Evolutionary conservation across 2,113 vertebrate species (phyloP).

Genomic region (Glaucomys volans): DNA sequence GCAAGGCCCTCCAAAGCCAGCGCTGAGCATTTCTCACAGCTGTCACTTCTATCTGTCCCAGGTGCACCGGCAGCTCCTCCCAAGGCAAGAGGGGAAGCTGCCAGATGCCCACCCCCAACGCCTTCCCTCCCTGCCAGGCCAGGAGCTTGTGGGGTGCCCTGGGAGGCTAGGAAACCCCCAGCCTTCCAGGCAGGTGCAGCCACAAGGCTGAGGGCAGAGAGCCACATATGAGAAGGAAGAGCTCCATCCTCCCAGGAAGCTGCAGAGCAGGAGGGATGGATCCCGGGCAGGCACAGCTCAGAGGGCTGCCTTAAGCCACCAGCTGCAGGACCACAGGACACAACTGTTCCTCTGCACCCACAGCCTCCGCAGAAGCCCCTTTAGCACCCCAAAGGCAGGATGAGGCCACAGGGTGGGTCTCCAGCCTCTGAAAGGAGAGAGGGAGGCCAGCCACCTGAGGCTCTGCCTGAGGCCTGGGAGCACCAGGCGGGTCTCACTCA

Average conservation of each 20-base stretch:
- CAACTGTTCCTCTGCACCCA: fast-evolving
- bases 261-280: too few relatives aligned
- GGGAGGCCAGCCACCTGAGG: neutral
- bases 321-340: neutral
- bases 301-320: too few relatives aligned
- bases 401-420: neutral
- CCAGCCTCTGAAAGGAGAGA: neutral
- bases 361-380: neutral
- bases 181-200: neutral
- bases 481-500: neutral
- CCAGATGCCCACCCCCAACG: fast-evolving
- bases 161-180: neutral
- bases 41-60: neutral
- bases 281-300: neutral
- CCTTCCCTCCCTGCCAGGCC: neutral
- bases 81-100: neutral
- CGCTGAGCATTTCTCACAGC: neutral
- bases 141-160: neutral
- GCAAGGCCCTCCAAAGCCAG: neutral
- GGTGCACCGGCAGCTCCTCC: neutral
- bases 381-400: neutral
- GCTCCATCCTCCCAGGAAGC: neutral
- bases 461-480: neutral
- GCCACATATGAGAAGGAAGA: neutral
- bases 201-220: neutral